Conservation (phyloP, 2,888 invertebrate genomes). For the Pammene fasciana region DNA sequence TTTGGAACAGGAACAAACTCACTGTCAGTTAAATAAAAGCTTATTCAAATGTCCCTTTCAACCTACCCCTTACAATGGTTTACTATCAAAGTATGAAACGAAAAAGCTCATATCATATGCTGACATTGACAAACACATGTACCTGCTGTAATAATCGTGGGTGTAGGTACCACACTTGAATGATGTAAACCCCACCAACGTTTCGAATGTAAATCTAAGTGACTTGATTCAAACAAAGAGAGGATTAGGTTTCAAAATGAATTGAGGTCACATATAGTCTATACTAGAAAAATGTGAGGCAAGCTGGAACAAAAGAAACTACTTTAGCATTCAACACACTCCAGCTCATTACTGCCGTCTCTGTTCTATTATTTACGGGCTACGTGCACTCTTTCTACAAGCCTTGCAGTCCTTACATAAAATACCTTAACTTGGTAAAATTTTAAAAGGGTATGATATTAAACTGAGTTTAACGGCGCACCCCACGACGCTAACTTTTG, state of each 20-base stretch:
- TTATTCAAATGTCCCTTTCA: too few relatives aligned
- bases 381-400: conserved; percentile 48
- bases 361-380: conserved; percentile 52
- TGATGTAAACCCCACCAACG: not conserved
- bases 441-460: conserved; percentile 31
- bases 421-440: conserved; percentile 37
- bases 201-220: not conserved
- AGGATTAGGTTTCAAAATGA: conserved; percentile 1
- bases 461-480: conserved; percentile 26
- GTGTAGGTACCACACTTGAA: not conserved
- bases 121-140: too few relatives aligned
- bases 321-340: conserved; percentile 51
- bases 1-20: too few relatives aligned
- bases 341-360: conserved; percentile 50
- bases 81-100: too few relatives aligned
- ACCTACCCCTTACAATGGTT: too few relatives aligned
- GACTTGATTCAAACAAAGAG: conserved; percentile 7
- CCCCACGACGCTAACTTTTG: conserved; percentile 18
- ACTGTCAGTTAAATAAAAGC: too few relatives aligned
- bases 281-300: conserved; percentile 23
- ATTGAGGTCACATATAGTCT: conserved; percentile 20
- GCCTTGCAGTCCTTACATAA: conserved; percentile 33
- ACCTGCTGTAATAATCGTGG: too few relatives aligned
- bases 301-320: conserved; percentile 44
- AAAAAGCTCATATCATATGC: too few relatives aligned